Percentiles rank a stretch among this genome's conserved stretches.
Evolutionary conservation across 2,113 vertebrate genomes (phyloP).

Genomic region (Zootoca vivipara): DNA sequence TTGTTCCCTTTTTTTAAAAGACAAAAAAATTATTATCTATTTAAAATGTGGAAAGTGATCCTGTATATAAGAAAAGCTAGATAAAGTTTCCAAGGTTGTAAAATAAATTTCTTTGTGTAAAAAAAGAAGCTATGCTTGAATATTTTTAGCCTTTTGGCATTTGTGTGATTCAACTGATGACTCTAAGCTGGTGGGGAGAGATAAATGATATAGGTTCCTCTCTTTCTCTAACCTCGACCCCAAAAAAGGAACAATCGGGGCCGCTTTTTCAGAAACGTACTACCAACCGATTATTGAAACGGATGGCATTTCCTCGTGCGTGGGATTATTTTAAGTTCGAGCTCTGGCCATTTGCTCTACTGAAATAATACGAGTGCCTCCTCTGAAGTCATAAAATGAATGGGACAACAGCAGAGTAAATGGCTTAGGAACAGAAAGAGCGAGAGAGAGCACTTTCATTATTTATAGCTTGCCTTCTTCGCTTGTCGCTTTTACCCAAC

Average conservation of each 20-base stretch:
- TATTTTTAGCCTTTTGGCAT: too few relatives aligned
- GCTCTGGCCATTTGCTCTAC: neutral
- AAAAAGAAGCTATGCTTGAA: neutral
- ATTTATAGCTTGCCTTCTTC: neutral
- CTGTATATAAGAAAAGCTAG: slow-evolving; percentile 71
- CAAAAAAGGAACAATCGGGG: too few relatives aligned
- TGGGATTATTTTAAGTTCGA: neutral
- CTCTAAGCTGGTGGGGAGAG: neutral
- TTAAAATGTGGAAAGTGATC: slow-evolving; percentile 69
- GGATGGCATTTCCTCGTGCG: neutral
- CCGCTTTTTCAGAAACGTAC: neutral
- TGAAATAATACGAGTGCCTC: neutral
- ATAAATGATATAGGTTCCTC: neutral
- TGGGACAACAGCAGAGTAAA: neutral
- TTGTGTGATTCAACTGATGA: neutral
- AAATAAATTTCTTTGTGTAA: slow-evolving; percentile 77
- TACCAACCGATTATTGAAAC: too few relatives aligned
- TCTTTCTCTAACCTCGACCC: neutral
- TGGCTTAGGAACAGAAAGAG: neutral
- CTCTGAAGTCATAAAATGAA: neutral
- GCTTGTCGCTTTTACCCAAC: neutral
- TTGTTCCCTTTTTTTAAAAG: slow-evolving; percentile 65
- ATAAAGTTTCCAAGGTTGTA: slow-evolving; percentile 56
- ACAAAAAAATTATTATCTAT: slow-evolving; percentile 64
- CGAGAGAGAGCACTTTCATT: too few relatives aligned